Base-by-base conservation (phyloP, 2,797 vertebrate genomes). In the Choloepus didactylus region DNA sequence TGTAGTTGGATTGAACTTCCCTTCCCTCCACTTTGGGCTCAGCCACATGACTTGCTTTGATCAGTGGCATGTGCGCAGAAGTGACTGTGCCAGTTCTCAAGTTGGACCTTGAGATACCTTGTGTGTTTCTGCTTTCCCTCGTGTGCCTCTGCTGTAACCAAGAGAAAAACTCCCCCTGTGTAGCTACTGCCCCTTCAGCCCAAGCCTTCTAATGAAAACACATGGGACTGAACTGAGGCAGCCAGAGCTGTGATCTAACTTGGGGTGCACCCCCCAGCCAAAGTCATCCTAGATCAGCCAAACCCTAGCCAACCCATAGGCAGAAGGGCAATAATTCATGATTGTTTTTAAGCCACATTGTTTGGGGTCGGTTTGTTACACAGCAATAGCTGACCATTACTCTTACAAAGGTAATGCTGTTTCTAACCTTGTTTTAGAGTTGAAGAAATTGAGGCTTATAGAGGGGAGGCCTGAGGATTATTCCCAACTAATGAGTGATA, bases 321-420 rank as follows among this genome's bases (percentile, higher is more conserved):
- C 14, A 4, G 3, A 1, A 10, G 35, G 41, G 19, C 38, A 79
- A 44, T 4, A 16, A 16, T 9, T 7, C 62, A 12, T 1, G 5
- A 16, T 10, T 18, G 7, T 2, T 15, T 14, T n/a, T 15, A 56
- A 56, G 18, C 12, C 11, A 16, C 1, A 6, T n/a, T 31, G 35
- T 69, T 81, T 11, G 25, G 60, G 27, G 18, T 29, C 56, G 12
- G 3, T 16, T 31, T 56, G 73, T 89, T 31, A 67, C 18, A 6
- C 46, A 66, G 87, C 25, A 2, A 14, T 23, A 15, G 72, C 60
- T 73, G 41, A 46, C 38, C 49, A 38, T 54, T 66, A 54, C 46
- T 31, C 29, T 82, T 62, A 27, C 15, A 35, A 70, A 51, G 35
- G 16, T 18, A 56, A 41, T 6, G 21, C 19, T 27, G 25, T 9